Evolutionary conservation across 37 sponge, comb jelly and placozoan species (phyloP).

Genomic region (Halisarca cf. caerulea): DNA sequence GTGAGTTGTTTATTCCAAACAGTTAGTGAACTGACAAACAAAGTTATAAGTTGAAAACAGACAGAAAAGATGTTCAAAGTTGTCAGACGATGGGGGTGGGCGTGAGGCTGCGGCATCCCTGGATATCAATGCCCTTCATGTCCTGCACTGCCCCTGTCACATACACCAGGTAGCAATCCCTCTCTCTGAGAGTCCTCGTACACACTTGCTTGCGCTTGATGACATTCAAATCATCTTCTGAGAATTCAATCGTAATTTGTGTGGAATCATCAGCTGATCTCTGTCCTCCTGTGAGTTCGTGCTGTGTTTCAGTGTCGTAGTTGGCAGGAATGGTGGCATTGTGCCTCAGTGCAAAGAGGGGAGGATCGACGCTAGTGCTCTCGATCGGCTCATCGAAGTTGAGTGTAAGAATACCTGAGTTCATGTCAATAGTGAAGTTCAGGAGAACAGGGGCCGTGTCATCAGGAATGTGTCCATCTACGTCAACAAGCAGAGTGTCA

Average conservation of each 20-base stretch:
- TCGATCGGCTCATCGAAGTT: constrained; percentile 78
- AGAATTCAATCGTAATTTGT: constrained; percentile 18
- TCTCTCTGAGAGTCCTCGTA: constrained; percentile 44
- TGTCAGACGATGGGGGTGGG: too few species aligned
- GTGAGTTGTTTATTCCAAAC: too few species aligned
- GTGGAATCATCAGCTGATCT: constrained; percentile 21
- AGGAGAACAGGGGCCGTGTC: constrained; percentile 60
- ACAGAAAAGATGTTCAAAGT: too few species aligned
- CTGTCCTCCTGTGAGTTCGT: constrained; percentile 52
- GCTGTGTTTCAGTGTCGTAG: constrained; percentile 60
- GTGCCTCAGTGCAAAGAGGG: constrained; percentile 59
- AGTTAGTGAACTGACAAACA: too few species aligned
- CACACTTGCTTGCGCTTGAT: constrained; percentile 88
- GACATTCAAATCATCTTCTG: constrained; percentile 77
- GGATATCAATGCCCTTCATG: constrained; percentile 74
- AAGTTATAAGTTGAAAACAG: too few species aligned
- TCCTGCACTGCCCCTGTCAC: constrained; percentile 71
- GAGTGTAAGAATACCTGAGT: constrained; percentile 62
- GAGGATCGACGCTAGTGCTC: constrained; percentile 37
- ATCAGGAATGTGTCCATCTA: constrained; percentile 32
- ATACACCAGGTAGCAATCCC: constrained; percentile 79
- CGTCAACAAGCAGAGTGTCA: background rate
- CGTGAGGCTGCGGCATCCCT: constrained; percentile 51
- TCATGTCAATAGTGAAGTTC: constrained; percentile 76
- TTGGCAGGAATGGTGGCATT: constrained; percentile 63